Conservation (phyloP, 2,797 vertebrate species). For the Channa striata region DNA sequence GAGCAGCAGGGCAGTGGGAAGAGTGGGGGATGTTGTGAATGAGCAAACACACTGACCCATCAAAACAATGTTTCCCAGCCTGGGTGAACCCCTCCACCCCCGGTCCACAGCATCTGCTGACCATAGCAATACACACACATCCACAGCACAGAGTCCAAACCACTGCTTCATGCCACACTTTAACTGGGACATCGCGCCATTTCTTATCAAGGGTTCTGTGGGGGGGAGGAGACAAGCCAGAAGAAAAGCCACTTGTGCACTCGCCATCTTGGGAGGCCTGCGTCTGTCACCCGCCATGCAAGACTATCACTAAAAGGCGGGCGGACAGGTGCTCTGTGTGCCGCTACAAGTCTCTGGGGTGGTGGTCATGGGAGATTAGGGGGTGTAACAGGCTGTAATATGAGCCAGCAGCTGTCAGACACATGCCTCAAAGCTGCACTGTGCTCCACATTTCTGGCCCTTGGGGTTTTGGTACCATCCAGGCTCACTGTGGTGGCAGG, state of each 20-base stretch:
- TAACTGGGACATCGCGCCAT: slow-evolving; percentile 54
- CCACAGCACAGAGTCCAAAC: slow-evolving; percentile 16
- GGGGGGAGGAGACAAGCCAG: slow-evolving; percentile 12
- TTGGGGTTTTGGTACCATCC: slow-evolving; percentile 33
- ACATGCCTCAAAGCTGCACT: slow-evolving; percentile 58
- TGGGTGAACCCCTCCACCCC: slow-evolving; percentile 49
- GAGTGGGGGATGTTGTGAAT: slow-evolving; percentile 28
- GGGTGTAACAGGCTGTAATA: slow-evolving; percentile 75
- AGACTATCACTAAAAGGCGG: slow-evolving; percentile 56
- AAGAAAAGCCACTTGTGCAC: slow-evolving; percentile 67
- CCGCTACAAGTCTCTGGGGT: slow-evolving; percentile 51
- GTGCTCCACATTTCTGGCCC: slow-evolving; percentile 38
- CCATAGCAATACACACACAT: slow-evolving; percentile 39
- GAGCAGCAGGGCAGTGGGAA: background rate
- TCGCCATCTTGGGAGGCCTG: slow-evolving; percentile 64
- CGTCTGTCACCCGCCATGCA: slow-evolving; percentile 60
- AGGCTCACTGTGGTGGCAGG: slow-evolving; percentile 33
- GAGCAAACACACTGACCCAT: slow-evolving; percentile 28
- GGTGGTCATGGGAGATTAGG: slow-evolving; percentile 77
- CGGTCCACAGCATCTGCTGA: slow-evolving; percentile 64
- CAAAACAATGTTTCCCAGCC: slow-evolving; percentile 52
- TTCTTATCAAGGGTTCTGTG: slow-evolving; percentile 50
- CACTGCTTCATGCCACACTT: slow-evolving; percentile 3
- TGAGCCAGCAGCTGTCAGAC: slow-evolving; percentile 81
- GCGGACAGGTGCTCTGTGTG: slow-evolving; percentile 76